Evolutionary conservation across 2,888 invertebrate species (phyloP).

Genomic region (Ditula angustiorana): DNA sequence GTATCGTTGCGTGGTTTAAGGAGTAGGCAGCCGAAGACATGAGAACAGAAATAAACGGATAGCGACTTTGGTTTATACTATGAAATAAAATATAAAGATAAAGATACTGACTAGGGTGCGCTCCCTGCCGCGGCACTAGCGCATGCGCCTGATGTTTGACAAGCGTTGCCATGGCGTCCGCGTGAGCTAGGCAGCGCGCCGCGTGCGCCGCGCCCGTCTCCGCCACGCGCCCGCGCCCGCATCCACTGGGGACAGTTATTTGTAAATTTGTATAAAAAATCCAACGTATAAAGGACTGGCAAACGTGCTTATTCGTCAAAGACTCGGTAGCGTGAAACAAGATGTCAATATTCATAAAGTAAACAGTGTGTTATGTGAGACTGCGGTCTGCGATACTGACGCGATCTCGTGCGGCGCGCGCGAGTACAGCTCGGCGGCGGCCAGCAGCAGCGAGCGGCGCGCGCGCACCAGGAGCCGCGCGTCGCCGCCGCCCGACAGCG

Average conservation of each 20-base stretch:
- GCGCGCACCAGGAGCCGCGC: conserved; percentile 77
- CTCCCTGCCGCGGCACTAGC: conserved; percentile 78
- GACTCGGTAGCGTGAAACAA: too few relatives aligned
- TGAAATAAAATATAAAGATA: neutral
- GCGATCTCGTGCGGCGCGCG: conserved; percentile 64
- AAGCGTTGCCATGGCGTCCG: conserved; percentile 84
- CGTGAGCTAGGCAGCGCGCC: conserved; percentile 83
- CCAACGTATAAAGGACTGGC: too few relatives aligned
- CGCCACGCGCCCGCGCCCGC: conserved; percentile 56
- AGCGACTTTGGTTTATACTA: too few relatives aligned
- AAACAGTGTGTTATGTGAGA: too few relatives aligned
- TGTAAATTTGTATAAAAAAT: too few relatives aligned
- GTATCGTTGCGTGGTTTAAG: too few relatives aligned
- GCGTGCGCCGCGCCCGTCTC: conserved; percentile 81
- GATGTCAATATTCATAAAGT: too few relatives aligned
- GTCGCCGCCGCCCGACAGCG: conserved; percentile 71
- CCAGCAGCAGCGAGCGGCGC: conserved; percentile 73
- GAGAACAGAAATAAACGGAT: too few relatives aligned
- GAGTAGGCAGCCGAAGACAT: too few relatives aligned
- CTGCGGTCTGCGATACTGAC: conserved; percentile 21
- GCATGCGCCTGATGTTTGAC: conserved; percentile 83
- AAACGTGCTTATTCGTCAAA: too few relatives aligned
- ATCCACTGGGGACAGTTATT: conserved; percentile 48
- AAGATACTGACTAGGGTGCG: conserved; percentile 72
- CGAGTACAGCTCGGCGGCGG: conserved; percentile 78